Percentiles rank a stretch among this genome's conserved stretches.
These are phyloP conservation scores for Ovis aries DNA, from an alignment of 2,113 vertebrate genomes.

Conservation along the genomic window ARS-UI_Ramb_v3.0 NC_056070.1:10581501-10582000, in stretches of 20 bases:
- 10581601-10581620: neutral
- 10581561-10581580: neutral
- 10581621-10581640: neutral
- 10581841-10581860: neutral
- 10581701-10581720: neutral
- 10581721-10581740: neutral
- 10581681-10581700: neutral
- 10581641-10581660: neutral
- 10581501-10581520: neutral
- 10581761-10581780: neutral
- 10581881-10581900: neutral
- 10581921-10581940: neutral
- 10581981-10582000: neutral
- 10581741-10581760: neutral
- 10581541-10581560: neutral
- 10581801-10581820: neutral
- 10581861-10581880: neutral
- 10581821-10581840: neutral
- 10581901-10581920: neutral
- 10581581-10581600: neutral
- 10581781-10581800: neutral
- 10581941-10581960: accelerated
- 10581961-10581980: neutral
- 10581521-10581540: neutral
- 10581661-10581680: neutral